Conservation (phyloP, 2,797 vertebrate genomes). For the Typhlichthys eigenmanni region DNA sequence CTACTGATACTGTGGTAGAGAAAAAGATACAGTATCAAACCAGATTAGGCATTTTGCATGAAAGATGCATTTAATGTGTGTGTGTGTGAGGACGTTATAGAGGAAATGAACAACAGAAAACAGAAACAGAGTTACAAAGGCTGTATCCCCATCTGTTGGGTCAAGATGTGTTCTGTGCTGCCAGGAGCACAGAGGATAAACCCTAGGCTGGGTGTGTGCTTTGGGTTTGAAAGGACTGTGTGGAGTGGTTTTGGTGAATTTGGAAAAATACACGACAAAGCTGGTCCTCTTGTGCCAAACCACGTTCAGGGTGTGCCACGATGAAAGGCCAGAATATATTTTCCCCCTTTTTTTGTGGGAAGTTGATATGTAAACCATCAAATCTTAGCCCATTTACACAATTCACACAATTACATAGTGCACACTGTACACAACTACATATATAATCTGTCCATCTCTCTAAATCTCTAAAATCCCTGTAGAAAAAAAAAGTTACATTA, state of each 20-base stretch:
- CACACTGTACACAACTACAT: conserved; percentile 11
- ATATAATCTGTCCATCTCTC: not conserved
- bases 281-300: conserved; percentile 47
- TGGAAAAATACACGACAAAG: conserved; percentile 52
- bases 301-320: conserved; percentile 39
- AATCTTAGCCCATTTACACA: conserved; percentile 31
- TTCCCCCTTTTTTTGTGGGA: conserved; percentile 6
- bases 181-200: conserved; percentile 41
- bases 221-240: conserved; percentile 31
- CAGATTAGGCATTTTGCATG: conserved; percentile 3
- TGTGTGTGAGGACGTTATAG: conserved; percentile 27
- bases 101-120: not conserved
- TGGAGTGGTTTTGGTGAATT: conserved; percentile 41
- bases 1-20: not conserved
- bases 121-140: conserved; percentile 6
- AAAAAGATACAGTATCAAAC: not conserved
- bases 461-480: conserved; percentile 12
- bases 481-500: conserved; percentile 30
- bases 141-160: conserved; percentile 27
- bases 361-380: conserved; percentile 51
- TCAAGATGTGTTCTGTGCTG: conserved; percentile 33
- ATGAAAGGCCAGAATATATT: conserved; percentile 18
- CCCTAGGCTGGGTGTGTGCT: conserved; percentile 37
- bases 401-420: conserved; percentile 6
- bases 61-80: conserved; percentile 22